A percentile compares a stretch with the other conserved stretches of the same genome.
These are phyloP conservation scores for Oryctes rhinoceros DNA, from an alignment of 1,140 invertebrate species.

Conservation along the genomic window DNA sequence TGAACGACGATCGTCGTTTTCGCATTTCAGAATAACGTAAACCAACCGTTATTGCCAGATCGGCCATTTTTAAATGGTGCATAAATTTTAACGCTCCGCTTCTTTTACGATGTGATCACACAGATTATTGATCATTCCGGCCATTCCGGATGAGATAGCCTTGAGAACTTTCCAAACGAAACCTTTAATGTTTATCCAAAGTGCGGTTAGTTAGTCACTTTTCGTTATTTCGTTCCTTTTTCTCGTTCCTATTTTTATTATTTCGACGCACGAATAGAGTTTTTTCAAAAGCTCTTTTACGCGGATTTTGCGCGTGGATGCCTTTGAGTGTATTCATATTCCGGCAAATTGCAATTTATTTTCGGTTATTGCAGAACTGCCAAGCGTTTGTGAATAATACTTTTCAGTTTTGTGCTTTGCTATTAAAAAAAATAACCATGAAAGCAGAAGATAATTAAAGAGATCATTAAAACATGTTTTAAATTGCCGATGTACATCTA, in stretches of 20 bases:
- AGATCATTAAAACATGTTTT: too few species aligned
- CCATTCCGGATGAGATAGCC: constrained; percentile 8
- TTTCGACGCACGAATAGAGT: too few species aligned
- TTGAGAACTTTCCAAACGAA: not conserved
- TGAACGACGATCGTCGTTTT: not conserved
- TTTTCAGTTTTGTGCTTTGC: too few species aligned
- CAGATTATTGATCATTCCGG: not conserved
- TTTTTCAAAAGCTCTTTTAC: too few species aligned
- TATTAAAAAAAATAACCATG: too few species aligned
- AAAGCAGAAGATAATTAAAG: too few species aligned
- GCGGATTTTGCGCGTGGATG: too few species aligned
- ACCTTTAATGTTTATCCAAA: constrained; percentile 1
- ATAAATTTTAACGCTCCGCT: constrained; percentile 15
- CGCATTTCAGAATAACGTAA: not conserved
- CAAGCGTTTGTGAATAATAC: too few species aligned
- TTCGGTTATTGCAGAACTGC: too few species aligned
- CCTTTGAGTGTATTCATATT: too few species aligned
- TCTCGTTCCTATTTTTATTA: not conserved
- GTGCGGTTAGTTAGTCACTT: constrained; percentile 3
- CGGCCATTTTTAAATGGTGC: constrained; percentile 3
- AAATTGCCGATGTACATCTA: too few species aligned
- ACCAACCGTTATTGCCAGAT: not conserved
- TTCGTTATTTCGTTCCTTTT: not conserved
- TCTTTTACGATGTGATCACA: not conserved
- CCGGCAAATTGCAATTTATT: too few species aligned